phyloP scores from a whole-genome alignment of 2,888 invertebrate species.

The Minunthozetes semirufus region DNA sequence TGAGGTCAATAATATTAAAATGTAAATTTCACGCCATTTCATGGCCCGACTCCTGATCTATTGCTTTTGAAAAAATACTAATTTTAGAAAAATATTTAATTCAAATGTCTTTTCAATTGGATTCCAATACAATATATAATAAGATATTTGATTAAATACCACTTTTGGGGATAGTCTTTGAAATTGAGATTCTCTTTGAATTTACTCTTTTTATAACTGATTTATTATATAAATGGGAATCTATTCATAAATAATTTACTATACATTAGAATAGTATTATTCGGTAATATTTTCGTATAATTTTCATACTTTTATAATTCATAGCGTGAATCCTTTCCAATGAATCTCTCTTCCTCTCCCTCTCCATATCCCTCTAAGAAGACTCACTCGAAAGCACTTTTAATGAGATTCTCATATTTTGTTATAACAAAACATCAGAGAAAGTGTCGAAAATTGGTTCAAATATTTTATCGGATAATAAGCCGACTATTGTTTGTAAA shows the following conservation, averaged over 20 bases:
- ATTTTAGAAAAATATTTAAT: neutral
- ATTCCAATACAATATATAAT: too few species aligned
- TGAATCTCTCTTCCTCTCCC: too few species aligned
- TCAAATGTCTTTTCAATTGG: neutral
- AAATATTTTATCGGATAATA: neutral
- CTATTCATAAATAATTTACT: neutral
- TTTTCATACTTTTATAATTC: conserved; percentile 1
- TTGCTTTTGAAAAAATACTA: neutral
- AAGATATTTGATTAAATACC: neutral
- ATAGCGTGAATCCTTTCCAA: neutral
- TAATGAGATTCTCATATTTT: neutral
- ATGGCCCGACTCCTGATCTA: neutral
- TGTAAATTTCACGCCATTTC: conserved; percentile 1
- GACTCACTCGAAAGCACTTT: neutral
- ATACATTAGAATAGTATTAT: too few species aligned
- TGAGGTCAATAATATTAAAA: conserved; percentile 4
- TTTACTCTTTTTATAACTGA: neutral
- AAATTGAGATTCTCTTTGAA: too few species aligned
- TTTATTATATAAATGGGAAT: neutral
- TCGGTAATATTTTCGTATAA: neutral
- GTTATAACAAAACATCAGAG: neutral
- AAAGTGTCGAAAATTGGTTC: conserved; percentile 7
- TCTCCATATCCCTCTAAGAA: neutral
- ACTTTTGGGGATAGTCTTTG: neutral
- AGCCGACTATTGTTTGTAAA: neutral